These are phyloP conservation scores for Delphinapterus leucas DNA, from an alignment of 2,113 vertebrate genomes.

Conservation along the genomic window DNA sequence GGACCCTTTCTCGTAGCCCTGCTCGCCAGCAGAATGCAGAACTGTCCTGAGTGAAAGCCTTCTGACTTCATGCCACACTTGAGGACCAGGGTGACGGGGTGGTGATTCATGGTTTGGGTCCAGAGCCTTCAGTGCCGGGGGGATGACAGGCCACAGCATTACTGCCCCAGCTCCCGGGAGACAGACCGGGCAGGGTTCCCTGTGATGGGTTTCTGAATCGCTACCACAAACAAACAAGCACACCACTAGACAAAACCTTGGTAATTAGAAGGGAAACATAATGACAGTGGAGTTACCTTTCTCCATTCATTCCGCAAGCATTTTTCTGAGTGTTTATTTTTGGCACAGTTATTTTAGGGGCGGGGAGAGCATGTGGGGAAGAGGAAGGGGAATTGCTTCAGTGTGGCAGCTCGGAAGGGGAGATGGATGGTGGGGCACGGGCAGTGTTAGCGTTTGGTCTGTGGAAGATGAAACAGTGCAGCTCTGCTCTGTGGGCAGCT, in stretches of 20 bases:
- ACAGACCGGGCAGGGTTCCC: neutral
- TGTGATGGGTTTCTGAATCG: conserved; percentile 11
- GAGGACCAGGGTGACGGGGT: neutral
- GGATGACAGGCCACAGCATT: neutral
- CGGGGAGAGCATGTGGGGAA: conserved; percentile 30
- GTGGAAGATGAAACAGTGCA: conserved; percentile 61
- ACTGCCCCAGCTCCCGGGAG: neutral
- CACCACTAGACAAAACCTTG: conserved; percentile 41
- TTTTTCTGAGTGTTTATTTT: conserved; percentile 63
- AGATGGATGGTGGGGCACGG: conserved; percentile 29
- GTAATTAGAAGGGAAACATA: conserved; percentile 56
- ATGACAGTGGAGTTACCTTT: conserved; percentile 61
- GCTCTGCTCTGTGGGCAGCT: conserved; percentile 62
- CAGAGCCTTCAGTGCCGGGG: neutral
- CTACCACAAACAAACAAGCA: conserved; percentile 42
- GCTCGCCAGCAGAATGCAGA: neutral
- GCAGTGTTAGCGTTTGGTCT: conserved; percentile 62
- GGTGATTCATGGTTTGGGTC: neutral
- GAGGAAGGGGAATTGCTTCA: conserved; percentile 51
- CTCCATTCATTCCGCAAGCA: conserved; percentile 58
- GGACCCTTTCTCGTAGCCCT: neutral
- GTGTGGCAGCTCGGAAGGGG: conserved; percentile 52
- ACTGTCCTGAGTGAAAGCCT: neutral
- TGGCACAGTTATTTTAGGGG: conserved; percentile 58
- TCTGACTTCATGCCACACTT: neutral